phyloP scores from a whole-genome alignment of 1,140 invertebrate species.

The Drosophila sproati region DNA sequence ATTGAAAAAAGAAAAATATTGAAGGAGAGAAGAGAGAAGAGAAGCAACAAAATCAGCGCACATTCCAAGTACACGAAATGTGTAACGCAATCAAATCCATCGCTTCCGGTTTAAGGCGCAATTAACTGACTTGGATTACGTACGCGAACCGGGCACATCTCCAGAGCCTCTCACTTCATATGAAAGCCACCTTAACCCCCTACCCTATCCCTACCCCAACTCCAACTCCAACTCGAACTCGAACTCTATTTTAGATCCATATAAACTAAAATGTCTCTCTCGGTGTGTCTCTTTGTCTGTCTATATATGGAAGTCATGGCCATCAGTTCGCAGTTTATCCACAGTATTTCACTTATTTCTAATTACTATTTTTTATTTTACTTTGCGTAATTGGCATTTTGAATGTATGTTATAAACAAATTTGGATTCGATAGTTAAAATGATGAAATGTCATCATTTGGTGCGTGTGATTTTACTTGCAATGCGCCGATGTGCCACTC shows the following conservation, averaged over 20 bases:
- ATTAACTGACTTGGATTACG: conserved; percentile 81
- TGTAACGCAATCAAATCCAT: conserved; percentile 83
- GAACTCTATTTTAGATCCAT: conserved; percentile 12
- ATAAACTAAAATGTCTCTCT: neutral
- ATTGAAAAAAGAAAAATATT: conserved; percentile 34
- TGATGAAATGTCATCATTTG: conserved; percentile 79
- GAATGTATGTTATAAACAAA: conserved; percentile 72
- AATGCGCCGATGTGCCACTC: neutral
- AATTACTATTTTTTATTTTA: conserved; percentile 1
- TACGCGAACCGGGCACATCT: conserved; percentile 40
- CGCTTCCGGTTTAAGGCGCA: conserved; percentile 82
- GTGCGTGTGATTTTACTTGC: conserved; percentile 36
- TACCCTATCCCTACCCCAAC: conserved; percentile 1
- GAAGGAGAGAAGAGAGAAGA: neutral
- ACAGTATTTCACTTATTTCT: conserved; percentile 59
- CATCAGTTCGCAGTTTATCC: conserved; percentile 78
- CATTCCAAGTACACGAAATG: conserved; percentile 74
- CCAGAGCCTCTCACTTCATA: conserved; percentile 1
- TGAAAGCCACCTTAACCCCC: neutral
- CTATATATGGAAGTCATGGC: conserved; percentile 68
- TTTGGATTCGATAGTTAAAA: conserved; percentile 52
- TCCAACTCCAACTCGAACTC: neutral
- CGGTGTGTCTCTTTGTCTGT: neutral
- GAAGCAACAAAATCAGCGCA: conserved; percentile 69
- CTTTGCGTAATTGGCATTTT: conserved; percentile 68